Evolutionary conservation across 64 coral and sea anemone species (phyloP).

Genomic region (Actinia tenebrosa): DNA sequence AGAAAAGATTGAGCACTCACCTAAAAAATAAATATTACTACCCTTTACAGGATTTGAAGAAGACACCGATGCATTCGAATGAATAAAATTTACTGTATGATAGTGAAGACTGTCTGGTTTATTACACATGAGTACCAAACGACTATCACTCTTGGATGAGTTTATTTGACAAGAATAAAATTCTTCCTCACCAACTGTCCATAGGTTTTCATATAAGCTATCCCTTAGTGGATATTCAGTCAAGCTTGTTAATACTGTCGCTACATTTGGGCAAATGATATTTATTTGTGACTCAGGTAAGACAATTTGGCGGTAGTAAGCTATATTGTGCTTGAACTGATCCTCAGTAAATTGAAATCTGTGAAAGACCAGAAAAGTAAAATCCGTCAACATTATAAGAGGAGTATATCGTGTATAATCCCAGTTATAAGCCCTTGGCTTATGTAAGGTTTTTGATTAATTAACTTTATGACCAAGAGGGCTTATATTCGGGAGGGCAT

Average conservation of each 20-base stretch:
- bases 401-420: too few relatives aligned
- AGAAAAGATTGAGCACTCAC: neutral
- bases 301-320: neutral
- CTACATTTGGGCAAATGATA: slow-evolving; percentile 45
- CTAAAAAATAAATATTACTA: slow-evolving; percentile 10
- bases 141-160: neutral
- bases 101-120: slow-evolving; percentile 31
- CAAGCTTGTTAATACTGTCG: neutral
- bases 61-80: slow-evolving; percentile 3
- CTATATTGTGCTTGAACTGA: neutral
- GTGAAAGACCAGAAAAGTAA: neutral
- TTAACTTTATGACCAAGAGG: too few relatives aligned
- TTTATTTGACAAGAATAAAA: slow-evolving; percentile 42
- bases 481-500: too few relatives aligned
- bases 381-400: neutral
- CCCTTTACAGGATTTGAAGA: neutral
- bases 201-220: slow-evolving; percentile 46
- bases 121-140: neutral
- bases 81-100: slow-evolving; percentile 13
- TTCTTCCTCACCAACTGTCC: slow-evolving; percentile 33
- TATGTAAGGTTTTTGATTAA: too few relatives aligned
- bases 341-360: slow-evolving; percentile 1
- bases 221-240: slow-evolving; percentile 2
- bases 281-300: slow-evolving; percentile 17
- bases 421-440: too few relatives aligned